Percentiles rank a stretch among this genome's conserved stretches.
Conservation (phyloP, 2,113 vertebrate species). For the Puffinus mauretanicus region DNA sequence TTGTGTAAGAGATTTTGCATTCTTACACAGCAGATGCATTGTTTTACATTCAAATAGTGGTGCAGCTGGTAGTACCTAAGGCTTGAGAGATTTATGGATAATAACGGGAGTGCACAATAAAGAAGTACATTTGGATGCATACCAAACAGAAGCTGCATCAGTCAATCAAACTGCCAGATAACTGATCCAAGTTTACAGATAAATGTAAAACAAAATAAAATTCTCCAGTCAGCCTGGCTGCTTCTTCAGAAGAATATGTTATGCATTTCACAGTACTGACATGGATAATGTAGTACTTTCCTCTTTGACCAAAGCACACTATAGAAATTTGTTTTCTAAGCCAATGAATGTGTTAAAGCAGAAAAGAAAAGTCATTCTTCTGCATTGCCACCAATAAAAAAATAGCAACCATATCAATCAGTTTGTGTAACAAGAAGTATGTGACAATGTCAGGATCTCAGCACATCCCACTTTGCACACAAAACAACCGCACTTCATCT, state of each 20-base stretch:
- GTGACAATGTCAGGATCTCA: neutral
- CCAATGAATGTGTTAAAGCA: neutral
- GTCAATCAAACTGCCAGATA: slow-evolving; percentile 2
- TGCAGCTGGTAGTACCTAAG: neutral
- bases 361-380: neutral
- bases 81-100: slow-evolving; percentile 27
- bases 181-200: neutral
- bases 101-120: neutral
- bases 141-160: neutral
- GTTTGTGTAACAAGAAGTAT: neutral
- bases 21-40: neutral
- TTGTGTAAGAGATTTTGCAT: neutral
- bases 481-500: neutral
- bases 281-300: neutral
- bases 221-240: neutral
- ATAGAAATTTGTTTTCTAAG: neutral
- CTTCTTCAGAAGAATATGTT: neutral
- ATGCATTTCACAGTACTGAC: neutral
- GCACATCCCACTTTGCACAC: neutral
- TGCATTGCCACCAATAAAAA: neutral
- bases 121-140: neutral
- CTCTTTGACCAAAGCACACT: neutral
- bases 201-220: slow-evolving; percentile 18
- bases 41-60: neutral
- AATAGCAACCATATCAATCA: neutral